Conservation (phyloP, 1,140 invertebrate genomes). For the Anoplophora glabripennis region DNA sequence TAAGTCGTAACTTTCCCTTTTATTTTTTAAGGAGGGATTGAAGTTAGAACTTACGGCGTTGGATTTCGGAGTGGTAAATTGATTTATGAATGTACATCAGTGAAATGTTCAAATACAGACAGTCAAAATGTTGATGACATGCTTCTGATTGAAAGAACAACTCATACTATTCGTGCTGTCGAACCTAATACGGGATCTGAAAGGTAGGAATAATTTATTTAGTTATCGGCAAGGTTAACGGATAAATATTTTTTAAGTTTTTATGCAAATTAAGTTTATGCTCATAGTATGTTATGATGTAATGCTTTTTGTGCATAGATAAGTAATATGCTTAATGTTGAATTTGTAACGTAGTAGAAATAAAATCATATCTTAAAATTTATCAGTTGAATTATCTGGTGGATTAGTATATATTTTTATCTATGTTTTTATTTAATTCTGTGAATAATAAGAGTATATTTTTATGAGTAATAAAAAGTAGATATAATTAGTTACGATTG, state of each 20-base stretch:
- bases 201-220: constrained; percentile 55
- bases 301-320: no score
- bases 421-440: no score
- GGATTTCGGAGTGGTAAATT: constrained; percentile 72
- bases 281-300: no score
- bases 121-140: constrained; percentile 59
- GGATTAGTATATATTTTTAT: no score
- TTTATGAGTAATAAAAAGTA: no score
- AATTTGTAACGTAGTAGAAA: not conserved
- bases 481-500: no score
- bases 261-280: not conserved
- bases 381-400: no score
- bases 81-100: constrained; percentile 73
- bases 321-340: not conserved
- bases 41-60: constrained; percentile 69
- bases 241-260: constrained; percentile 2
- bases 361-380: no score
- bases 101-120: constrained; percentile 64
- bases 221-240: not conserved
- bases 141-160: constrained; percentile 74
- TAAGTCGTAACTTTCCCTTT: not conserved
- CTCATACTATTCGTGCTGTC: constrained; percentile 82
- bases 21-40: constrained; percentile 57
- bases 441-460: no score
- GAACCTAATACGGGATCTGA: constrained; percentile 79